Conservation (phyloP, 2,113 vertebrate genomes). For the Synchiropus splendidus region DNA sequence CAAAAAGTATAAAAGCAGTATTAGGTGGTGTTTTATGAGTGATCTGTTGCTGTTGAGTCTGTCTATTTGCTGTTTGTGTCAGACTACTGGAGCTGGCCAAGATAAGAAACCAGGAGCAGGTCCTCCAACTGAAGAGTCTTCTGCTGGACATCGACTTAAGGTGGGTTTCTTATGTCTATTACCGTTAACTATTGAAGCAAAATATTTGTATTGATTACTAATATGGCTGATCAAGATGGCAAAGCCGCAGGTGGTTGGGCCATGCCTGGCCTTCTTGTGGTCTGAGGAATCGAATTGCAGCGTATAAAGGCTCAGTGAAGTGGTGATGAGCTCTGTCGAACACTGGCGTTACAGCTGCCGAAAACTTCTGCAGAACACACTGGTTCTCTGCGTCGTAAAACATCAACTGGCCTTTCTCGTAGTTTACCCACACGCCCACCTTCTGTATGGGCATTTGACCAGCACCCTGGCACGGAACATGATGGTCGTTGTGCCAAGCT, state of each 20-base stretch:
- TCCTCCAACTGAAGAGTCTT: slow-evolving; percentile 72
- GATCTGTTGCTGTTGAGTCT: too few species aligned
- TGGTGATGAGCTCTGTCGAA: slow-evolving; percentile 63
- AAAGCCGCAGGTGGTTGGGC: slow-evolving; percentile 56
- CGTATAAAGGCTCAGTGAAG: slow-evolving; percentile 63
- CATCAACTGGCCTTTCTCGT: slow-evolving; percentile 51
- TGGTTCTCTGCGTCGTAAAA: slow-evolving; percentile 60
- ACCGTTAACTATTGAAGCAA: background rate
- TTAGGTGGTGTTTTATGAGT: too few species aligned
- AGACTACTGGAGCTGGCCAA: slow-evolving; percentile 91
- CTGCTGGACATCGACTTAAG: slow-evolving; percentile 95
- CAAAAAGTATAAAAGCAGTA: too few species aligned
- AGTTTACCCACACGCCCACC: slow-evolving; percentile 61
- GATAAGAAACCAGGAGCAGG: slow-evolving; percentile 57
- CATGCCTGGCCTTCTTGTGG: slow-evolving; percentile 27
- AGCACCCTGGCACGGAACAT: slow-evolving; percentile 30
- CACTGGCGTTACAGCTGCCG: slow-evolving; percentile 32
- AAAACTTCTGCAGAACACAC: slow-evolving; percentile 62
- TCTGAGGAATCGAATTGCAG: slow-evolving; percentile 56
- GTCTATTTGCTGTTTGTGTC: slow-evolving; percentile 32
- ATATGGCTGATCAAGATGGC: slow-evolving; percentile 18
- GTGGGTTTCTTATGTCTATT: slow-evolving; percentile 42
- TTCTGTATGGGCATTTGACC: slow-evolving; percentile 13
- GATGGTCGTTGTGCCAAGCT: slow-evolving; percentile 62
- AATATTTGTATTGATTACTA: background rate